Evolutionary conservation across 2,113 vertebrate species (phyloP).

Genomic region (Microtus ochrogaster): DNA sequence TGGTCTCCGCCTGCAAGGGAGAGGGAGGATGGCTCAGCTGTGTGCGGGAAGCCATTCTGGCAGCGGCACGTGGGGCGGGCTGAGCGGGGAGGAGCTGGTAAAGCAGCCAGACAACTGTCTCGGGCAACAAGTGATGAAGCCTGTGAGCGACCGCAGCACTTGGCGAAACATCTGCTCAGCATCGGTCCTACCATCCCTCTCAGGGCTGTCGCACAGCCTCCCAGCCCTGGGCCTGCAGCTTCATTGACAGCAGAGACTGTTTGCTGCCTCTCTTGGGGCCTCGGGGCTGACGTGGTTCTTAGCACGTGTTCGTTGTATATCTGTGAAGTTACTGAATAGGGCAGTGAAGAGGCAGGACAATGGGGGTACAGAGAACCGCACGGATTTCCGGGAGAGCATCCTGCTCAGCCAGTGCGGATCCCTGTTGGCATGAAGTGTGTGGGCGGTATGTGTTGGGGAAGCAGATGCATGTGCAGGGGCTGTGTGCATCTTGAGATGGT

Average conservation of each 20-base stretch:
- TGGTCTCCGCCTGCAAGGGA: neutral
- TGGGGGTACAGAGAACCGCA: neutral
- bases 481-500: neutral
- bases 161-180: slow-evolving; percentile 64
- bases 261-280: slow-evolving; percentile 53
- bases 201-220: slow-evolving; percentile 44
- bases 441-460: neutral
- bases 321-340: slow-evolving; percentile 75
- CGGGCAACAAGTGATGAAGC: neutral
- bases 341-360: slow-evolving; percentile 64
- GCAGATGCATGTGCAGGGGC: neutral
- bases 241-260: slow-evolving; percentile 67
- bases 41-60: neutral
- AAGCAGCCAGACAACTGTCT: neutral
- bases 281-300: slow-evolving; percentile 62
- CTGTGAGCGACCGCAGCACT: slow-evolving; percentile 16
- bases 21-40: neutral
- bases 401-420: slow-evolving; percentile 61
- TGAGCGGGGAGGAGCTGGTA: neutral
- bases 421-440: neutral
- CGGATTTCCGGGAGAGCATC: slow-evolving; percentile 48
- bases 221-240: neutral
- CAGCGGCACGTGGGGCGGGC: neutral
- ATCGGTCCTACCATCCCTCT: neutral
- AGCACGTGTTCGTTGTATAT: slow-evolving; percentile 73